Base-by-base conservation (phyloP, 2,888 invertebrate genomes). In the Oconnorella tubifera region DNA sequence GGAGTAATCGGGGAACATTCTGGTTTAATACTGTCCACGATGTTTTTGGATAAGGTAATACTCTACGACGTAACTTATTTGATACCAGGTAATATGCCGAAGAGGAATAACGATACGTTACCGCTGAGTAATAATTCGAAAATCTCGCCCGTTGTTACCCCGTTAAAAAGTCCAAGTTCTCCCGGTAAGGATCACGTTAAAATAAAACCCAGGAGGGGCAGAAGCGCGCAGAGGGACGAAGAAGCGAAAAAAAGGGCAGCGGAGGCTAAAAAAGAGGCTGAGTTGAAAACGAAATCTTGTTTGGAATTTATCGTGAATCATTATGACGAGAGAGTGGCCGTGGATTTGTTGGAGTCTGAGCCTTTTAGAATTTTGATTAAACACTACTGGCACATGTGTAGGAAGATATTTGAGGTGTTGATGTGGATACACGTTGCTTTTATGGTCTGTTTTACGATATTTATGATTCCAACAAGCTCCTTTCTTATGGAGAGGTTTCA, bases 361-460 rank as follows among this genome's bases (percentile, higher is more conserved):
- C 62, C 66, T 14, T 66, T 66, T 56, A 58, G 55, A 1, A 50
- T 53, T 27, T 33, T 63, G 25, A 62, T 66, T 25, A 40, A 57
- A 2, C 50, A 63, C 25, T 66, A 66, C 55, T 66, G 66, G 66
- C 57, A 31, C 2, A 48, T 66, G 27, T 66, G 66, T 55, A 33
- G 66, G 10, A 29, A 59, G 1, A 50, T 28, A 1, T 66, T 51
- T 33, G 66, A 66, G 27, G 58, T 57, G 1, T 31, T 66, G 31
- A 66, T 66, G 66, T 66, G 66, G 66, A 53, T 66, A 4, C 66
- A 66, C 49, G 66, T 59, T 3, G 19, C 58, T 3, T 63, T 53
- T 28, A 66, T 66, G 66, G 33, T 66, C 3, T 48, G 64, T 40
- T 66, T 66, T 49, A 66, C 66, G 6, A 62, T 62, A 31, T 66